Conservation (phyloP, 2,113 vertebrate species). For the Salvelinus fontinalis region DNA sequence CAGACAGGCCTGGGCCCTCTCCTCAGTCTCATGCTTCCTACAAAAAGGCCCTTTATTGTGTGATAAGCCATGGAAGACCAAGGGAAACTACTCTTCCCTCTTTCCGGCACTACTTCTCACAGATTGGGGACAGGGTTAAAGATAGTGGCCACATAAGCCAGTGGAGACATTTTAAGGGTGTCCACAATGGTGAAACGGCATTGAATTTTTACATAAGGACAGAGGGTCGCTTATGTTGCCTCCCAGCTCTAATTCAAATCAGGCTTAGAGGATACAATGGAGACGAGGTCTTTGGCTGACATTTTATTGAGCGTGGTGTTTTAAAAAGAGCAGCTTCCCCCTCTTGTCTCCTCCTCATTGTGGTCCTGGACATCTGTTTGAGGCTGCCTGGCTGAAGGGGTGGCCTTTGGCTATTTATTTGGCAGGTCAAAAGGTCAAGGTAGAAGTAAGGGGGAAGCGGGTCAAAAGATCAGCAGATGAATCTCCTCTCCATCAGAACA, state of each 20-base stretch:
- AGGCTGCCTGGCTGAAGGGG: conserved; percentile 39
- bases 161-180: conserved; percentile 24
- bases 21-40: conserved; percentile 30
- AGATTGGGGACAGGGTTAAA: neutral
- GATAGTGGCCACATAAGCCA: conserved; percentile 38
- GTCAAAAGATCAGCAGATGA: conserved; percentile 57
- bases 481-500: conserved; percentile 43
- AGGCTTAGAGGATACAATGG: conserved; percentile 43
- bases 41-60: conserved; percentile 57
- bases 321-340: conserved; percentile 19
- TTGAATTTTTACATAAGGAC: conserved; percentile 32
- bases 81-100: conserved; percentile 38
- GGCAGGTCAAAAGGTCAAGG: conserved; percentile 62
- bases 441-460: conserved; percentile 36
- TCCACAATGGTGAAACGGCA: conserved; percentile 16
- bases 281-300: conserved; percentile 24
- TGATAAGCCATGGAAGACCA: conserved; percentile 41
- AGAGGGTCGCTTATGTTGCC: conserved; percentile 33
- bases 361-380: conserved; percentile 14
- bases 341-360: neutral
- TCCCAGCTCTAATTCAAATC: conserved; percentile 52
- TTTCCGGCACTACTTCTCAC: conserved; percentile 12
- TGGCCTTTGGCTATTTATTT: conserved; percentile 64
- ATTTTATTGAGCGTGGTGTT: conserved; percentile 50
- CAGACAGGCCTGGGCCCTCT: conserved; percentile 8